A percentile compares a stretch with the other conserved stretches of the same genome.
These are phyloP conservation scores for Flexamia atlantica DNA, from an alignment of 2,888 invertebrate species.

Conservation along the genomic window DNA sequence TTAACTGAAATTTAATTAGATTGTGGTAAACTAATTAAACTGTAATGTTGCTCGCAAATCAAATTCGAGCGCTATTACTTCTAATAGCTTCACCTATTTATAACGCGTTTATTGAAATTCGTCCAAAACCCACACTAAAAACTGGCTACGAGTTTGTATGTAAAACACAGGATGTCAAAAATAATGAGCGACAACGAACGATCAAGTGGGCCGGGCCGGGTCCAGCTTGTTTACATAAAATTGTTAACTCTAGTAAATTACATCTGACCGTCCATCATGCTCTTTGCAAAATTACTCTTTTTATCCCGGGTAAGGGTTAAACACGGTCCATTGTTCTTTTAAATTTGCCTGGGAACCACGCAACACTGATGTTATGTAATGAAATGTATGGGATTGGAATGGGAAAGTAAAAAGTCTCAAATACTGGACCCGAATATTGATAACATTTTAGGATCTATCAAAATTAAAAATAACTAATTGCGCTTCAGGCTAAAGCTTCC, in stretches of 20 bases:
- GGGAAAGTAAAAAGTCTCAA: too few relatives aligned
- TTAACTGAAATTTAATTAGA: too few relatives aligned
- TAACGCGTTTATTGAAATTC: constrained; percentile 13
- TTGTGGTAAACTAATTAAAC: too few relatives aligned
- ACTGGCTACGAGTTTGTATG: background rate
- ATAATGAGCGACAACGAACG: constrained; percentile 16
- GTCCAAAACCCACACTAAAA: background rate
- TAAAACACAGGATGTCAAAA: constrained; percentile 33
- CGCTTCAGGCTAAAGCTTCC: too few relatives aligned
- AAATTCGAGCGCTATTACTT: background rate
- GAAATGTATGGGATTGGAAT: too few relatives aligned
- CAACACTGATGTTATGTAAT: background rate
- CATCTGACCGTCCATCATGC: constrained; percentile 4
- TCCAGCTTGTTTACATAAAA: constrained; percentile 30
- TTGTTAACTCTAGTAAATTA: constrained; percentile 27
- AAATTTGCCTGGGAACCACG: background rate
- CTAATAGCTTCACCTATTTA: background rate
- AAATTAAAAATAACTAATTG: too few relatives aligned
- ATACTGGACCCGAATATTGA: too few relatives aligned
- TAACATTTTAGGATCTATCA: too few relatives aligned
- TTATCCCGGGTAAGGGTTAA: background rate
- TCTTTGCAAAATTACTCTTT: constrained; percentile 12
- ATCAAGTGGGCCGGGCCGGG: constrained; percentile 29
- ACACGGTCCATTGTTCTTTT: background rate
- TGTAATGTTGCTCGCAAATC: background rate